phyloP scores from a whole-genome alignment of 2,888 invertebrate species.

The Smittia aterrima region DNA sequence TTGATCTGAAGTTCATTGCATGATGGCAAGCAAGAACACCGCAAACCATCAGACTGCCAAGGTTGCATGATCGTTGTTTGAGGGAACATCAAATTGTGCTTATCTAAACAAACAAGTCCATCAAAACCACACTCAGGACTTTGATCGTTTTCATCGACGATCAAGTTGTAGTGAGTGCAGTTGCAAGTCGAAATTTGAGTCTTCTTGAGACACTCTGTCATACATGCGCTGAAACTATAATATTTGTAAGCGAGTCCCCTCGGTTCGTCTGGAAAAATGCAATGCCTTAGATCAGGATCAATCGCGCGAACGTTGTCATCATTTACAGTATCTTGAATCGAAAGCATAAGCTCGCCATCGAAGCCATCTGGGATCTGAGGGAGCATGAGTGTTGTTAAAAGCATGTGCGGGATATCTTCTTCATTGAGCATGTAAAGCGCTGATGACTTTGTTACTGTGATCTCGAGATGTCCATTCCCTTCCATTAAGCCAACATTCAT shows the following conservation, averaged over 20 bases:
- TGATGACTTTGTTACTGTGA: slow-evolving; percentile 44
- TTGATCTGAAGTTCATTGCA: slow-evolving; percentile 68
- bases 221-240: slow-evolving; percentile 72
- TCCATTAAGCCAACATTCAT: slow-evolving; percentile 46
- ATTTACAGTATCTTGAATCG: slow-evolving; percentile 62
- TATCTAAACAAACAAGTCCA: slow-evolving; percentile 64
- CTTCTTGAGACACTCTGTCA: slow-evolving; percentile 64
- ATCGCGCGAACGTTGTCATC: slow-evolving; percentile 62
- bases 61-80: slow-evolving; percentile 59
- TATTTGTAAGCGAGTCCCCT: slow-evolving; percentile 59
- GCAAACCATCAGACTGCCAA: slow-evolving; percentile 58
- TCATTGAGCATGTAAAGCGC: slow-evolving; percentile 48
- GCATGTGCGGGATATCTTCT: slow-evolving; percentile 50
- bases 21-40: slow-evolving; percentile 67
- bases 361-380: slow-evolving; percentile 39
- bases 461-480: slow-evolving; percentile 45
- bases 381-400: slow-evolving; percentile 44
- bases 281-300: slow-evolving; percentile 62
- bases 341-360: slow-evolving; percentile 47
- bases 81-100: slow-evolving; percentile 54
- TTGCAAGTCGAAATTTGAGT: slow-evolving; percentile 62
- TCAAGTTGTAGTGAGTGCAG: slow-evolving; percentile 66
- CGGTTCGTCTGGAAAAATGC: slow-evolving; percentile 68
- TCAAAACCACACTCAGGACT: slow-evolving; percentile 57
- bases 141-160: slow-evolving; percentile 52